Evolutionary conservation across 2,888 invertebrate species (phyloP).

Genomic region (Pachycephus smyrnensis): DNA sequence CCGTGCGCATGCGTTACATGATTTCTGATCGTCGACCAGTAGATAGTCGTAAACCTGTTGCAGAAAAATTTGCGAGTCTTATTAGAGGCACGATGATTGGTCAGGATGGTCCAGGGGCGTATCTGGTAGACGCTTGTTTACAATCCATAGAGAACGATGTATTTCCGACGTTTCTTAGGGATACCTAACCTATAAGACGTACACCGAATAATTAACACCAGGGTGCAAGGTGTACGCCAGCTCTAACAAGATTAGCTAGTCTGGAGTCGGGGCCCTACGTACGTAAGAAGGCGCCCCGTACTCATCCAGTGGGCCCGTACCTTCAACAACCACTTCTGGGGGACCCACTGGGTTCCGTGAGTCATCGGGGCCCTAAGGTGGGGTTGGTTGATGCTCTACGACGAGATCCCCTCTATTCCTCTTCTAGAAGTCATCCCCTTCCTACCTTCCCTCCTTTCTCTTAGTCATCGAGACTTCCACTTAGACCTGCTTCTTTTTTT

Average conservation of each 20-base stretch:
- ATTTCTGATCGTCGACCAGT: background rate
- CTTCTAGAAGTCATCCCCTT: slow-evolving; percentile 50
- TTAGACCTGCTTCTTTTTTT: background rate
- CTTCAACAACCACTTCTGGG: background rate
- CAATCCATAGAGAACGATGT: background rate
- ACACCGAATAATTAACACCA: slow-evolving; percentile 47
- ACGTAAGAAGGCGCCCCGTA: slow-evolving; percentile 13
- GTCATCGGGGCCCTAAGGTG: background rate
- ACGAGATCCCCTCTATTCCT: background rate
- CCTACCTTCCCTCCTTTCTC: slow-evolving; percentile 26
- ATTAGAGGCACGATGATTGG: background rate
- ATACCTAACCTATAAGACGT: slow-evolving; percentile 13
- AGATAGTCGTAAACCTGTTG: background rate
- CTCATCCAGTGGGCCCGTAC: slow-evolving; percentile 21
- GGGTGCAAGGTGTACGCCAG: slow-evolving; percentile 46
- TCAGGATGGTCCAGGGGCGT: background rate
- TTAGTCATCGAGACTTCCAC: slow-evolving; percentile 37
- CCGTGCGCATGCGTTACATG: background rate
- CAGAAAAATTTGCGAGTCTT: background rate
- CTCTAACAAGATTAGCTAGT: slow-evolving; percentile 60
- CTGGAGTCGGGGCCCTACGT: slow-evolving; percentile 20
- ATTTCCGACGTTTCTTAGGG: background rate
- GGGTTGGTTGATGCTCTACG: background rate
- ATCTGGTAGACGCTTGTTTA: background rate
- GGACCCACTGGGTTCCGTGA: background rate